These are phyloP conservation scores for Cichladusa arquata DNA, from an alignment of 2,113 vertebrate genomes.

Conservation along the genomic window DNA sequence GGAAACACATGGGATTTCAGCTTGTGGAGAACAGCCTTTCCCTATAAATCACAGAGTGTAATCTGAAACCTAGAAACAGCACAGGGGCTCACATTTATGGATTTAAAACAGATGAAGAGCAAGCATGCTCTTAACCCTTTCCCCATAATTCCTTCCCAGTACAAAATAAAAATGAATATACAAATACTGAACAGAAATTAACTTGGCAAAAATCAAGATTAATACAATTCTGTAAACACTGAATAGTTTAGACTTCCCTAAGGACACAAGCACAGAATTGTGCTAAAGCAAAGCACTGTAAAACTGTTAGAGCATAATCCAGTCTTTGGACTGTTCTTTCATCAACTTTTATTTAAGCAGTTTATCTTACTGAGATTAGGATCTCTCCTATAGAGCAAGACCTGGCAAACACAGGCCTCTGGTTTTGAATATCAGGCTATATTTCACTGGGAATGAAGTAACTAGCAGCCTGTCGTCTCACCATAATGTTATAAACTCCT, in stretches of 20 bases:
- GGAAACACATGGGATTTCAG: conserved; percentile 58
- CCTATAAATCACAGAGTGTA: conserved; percentile 64
- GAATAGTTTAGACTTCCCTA: background rate
- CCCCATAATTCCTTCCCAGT: conserved; percentile 13
- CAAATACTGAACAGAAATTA: conserved; percentile 12
- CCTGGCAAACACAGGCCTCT: conserved; percentile 60
- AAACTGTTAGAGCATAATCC: conserved; percentile 54
- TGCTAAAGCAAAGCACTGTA: conserved; percentile 41
- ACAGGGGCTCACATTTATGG: conserved; percentile 58
- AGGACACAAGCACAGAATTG: conserved; percentile 36
- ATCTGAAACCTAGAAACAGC: conserved; percentile 62
- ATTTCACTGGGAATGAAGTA: conserved; percentile 57
- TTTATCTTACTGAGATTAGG: conserved; percentile 73
- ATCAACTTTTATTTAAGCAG: conserved; percentile 71
- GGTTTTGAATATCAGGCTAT: conserved; percentile 69
- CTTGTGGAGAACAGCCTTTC: conserved; percentile 57
- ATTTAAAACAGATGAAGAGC: conserved; percentile 67
- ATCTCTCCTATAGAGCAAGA: conserved; percentile 65
- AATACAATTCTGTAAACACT: conserved; percentile 21
- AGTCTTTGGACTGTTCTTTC: conserved; percentile 58
- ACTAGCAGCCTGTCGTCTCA: conserved; percentile 48
- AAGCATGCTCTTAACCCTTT: conserved; percentile 58
- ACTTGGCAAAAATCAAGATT: background rate
- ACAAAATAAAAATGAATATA: conserved; percentile 9
- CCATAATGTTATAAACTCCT: conserved; percentile 30